phyloP scores from a whole-genome alignment of 2,113 vertebrate species.

The Cyanoderma ruficeps region DNA sequence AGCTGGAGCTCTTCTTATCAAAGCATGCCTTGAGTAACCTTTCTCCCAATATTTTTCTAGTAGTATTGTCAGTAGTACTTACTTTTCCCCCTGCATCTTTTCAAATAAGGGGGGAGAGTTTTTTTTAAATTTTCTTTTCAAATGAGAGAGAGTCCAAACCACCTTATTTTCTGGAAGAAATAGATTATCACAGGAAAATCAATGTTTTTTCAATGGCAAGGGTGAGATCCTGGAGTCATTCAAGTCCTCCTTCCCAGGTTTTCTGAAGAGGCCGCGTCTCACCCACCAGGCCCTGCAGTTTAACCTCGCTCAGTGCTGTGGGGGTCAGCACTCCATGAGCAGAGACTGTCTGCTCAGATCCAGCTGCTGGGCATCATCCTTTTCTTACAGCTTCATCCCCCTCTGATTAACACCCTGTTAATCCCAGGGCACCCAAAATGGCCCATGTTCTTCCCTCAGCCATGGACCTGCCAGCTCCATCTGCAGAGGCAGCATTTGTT shows the following conservation, averaged over 20 bases:
- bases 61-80: neutral
- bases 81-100: neutral
- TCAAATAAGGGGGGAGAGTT: neutral
- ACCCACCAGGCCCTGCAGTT: neutral
- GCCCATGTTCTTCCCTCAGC: neutral
- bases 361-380: neutral
- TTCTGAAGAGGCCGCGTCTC: neutral
- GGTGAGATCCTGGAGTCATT: neutral
- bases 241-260: neutral
- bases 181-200: neutral
- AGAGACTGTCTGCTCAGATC: neutral
- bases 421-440: rapidly evolving
- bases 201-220: neutral
- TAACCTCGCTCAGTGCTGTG: neutral
- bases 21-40: neutral
- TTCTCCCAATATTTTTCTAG: neutral
- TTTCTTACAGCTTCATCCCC: neutral
- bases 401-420: neutral
- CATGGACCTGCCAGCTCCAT: neutral
- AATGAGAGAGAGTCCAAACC: neutral
- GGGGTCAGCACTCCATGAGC: neutral
- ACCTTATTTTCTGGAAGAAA: neutral
- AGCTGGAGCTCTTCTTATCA: neutral
- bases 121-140: neutral
- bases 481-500: neutral